Percentiles rank a stretch among this genome's conserved stretches.
phyloP scores from a whole-genome alignment of 2,888 invertebrate genomes.

The Cyclophora punctaria region DNA sequence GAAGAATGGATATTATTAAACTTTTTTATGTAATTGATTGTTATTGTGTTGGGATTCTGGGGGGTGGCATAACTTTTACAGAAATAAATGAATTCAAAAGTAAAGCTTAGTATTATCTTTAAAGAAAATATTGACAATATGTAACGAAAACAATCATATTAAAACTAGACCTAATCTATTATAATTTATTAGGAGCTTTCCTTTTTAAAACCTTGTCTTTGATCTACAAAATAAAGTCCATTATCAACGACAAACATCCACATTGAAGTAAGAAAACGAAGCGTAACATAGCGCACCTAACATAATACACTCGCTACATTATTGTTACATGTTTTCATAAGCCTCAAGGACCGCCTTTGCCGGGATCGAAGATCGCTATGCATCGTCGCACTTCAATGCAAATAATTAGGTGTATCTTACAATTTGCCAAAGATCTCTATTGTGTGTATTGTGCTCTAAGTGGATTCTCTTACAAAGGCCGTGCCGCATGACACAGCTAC shows the following conservation, averaged over 20 bases:
- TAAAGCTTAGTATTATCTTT: background rate
- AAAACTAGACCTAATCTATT: background rate
- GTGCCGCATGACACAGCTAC: constrained; percentile 59
- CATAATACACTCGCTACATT: constrained; percentile 40
- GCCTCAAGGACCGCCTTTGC: constrained; percentile 61
- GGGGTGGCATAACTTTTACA: too few species aligned
- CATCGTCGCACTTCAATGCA: constrained; percentile 56
- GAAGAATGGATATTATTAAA: constrained; percentile 59
- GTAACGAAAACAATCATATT: background rate
- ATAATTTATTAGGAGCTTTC: background rate
- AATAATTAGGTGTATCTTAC: constrained; percentile 73
- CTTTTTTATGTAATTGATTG: constrained; percentile 49
- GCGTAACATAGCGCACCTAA: constrained; percentile 37
- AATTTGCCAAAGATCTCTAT: constrained; percentile 70
- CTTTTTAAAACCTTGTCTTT: background rate
- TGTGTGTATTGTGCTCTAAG: constrained; percentile 65
- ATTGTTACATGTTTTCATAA: constrained; percentile 67
- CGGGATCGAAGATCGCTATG: constrained; percentile 51
- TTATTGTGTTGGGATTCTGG: constrained; percentile 32
- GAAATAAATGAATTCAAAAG: too few species aligned
- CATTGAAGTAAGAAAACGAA: constrained; percentile 18
- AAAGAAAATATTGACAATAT: background rate
- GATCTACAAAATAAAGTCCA: background rate
- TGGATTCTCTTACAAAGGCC: constrained; percentile 64
- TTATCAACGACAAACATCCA: background rate